phyloP scores from a whole-genome alignment of 2,888 invertebrate genomes.

The Sarcophaga subvicina region DNA sequence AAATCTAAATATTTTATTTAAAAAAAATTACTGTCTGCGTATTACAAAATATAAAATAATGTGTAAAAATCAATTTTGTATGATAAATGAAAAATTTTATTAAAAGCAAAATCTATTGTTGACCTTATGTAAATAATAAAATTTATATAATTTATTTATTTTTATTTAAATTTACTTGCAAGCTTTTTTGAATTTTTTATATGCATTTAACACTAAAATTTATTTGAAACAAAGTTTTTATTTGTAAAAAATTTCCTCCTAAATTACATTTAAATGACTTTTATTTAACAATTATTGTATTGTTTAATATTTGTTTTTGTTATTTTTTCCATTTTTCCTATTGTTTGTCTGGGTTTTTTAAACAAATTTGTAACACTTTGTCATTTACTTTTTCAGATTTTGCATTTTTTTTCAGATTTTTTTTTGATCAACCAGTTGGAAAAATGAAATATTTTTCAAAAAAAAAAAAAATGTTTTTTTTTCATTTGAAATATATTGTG shows the following conservation, averaged over 20 bases:
- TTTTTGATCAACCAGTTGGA: not conserved
- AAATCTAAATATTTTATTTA: too few species aligned
- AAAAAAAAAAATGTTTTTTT: constrained; percentile 19
- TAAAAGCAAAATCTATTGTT: too few species aligned
- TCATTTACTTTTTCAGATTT: constrained; percentile 38
- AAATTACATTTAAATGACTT: constrained; percentile 62
- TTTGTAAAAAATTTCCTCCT: constrained; percentile 11
- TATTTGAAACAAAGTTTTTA: not conserved
- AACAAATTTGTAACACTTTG: constrained; percentile 54
- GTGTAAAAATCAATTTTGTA: too few species aligned
- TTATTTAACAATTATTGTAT: constrained; percentile 46
- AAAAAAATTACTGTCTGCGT: too few species aligned
- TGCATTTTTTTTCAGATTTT: too few species aligned
- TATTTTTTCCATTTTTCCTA: not conserved
- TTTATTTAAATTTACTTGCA: too few species aligned
- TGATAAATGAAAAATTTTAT: too few species aligned
- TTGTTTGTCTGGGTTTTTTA: constrained; percentile 13
- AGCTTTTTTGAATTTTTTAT: too few species aligned
- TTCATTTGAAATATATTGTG: constrained; percentile 36
- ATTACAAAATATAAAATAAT: too few species aligned
- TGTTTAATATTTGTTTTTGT: constrained; percentile 14
- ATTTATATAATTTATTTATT: too few species aligned
- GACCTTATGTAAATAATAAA: too few species aligned
- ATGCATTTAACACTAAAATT: too few species aligned
- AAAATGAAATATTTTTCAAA: not conserved